Evolutionary conservation across 2,888 invertebrate genomes (phyloP).

Genomic region (Atherix ibis): DNA sequence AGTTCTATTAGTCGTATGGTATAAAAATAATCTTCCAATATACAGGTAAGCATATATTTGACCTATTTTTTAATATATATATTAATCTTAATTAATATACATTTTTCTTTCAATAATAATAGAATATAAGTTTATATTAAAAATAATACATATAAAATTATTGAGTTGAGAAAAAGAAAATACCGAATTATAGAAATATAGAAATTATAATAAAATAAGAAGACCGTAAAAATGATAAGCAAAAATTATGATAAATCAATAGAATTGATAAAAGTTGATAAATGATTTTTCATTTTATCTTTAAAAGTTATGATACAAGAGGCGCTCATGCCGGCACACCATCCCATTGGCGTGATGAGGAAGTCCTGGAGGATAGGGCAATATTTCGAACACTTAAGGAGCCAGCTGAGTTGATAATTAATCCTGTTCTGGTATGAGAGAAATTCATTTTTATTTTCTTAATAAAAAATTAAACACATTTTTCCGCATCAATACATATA

Average conservation of each 20-base stretch:
- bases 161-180: too few species aligned
- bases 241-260: background rate
- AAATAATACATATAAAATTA: background rate
- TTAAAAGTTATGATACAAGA: slow-evolving; percentile 42
- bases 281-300: too few species aligned
- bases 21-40: slow-evolving; percentile 76
- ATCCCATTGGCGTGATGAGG: slow-evolving; percentile 45
- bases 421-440: slow-evolving; percentile 37
- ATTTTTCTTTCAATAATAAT: background rate
- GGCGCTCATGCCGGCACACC: slow-evolving; percentile 40
- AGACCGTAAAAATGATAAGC: too few species aligned
- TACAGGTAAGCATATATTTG: slow-evolving; percentile 65
- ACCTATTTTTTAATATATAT: too few species aligned
- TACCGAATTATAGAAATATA: too few species aligned
- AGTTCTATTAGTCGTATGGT: slow-evolving; percentile 77
- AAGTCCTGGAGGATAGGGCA: slow-evolving; percentile 42
- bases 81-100: too few species aligned
- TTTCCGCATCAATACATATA: too few species aligned
- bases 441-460: slow-evolving; percentile 1
- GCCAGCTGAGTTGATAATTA: slow-evolving; percentile 44
- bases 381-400: slow-evolving; percentile 41
- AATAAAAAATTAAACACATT: slow-evolving; percentile 2
- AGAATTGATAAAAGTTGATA: background rate
- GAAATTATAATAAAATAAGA: too few species aligned
- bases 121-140: background rate